phyloP scores from a whole-genome alignment of 2,888 invertebrate genomes.

The Acanthococcus lagerstroemiae region DNA sequence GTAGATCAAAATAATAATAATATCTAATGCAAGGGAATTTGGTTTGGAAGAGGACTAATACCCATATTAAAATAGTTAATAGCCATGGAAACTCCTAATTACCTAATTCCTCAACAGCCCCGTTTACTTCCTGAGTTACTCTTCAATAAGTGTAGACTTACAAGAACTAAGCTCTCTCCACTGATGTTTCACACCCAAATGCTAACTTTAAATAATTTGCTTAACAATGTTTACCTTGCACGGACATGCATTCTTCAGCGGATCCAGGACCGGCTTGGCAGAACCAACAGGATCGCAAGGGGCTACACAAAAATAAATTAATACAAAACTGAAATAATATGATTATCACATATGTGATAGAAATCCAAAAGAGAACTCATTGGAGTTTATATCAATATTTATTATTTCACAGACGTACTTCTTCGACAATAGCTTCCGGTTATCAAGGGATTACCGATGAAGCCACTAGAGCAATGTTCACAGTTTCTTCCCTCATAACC shows the following conservation, averaged over 20 bases:
- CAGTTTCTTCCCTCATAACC: constrained; percentile 71
- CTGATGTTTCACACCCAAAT: too few species aligned
- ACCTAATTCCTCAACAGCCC: too few species aligned
- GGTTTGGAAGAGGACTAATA: too few species aligned
- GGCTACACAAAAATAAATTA: constrained; percentile 37
- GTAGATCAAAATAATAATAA: too few species aligned
- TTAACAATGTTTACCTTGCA: constrained; percentile 74
- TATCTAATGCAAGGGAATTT: too few species aligned
- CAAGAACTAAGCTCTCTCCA: too few species aligned
- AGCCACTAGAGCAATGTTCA: constrained; percentile 66
- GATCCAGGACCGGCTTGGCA: constrained; percentile 45
- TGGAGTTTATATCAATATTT: background rate
- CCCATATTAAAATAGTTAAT: too few species aligned
- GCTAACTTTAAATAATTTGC: too few species aligned
- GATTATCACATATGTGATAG: background rate
- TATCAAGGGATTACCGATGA: constrained; percentile 66
- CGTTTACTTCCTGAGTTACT: too few species aligned
- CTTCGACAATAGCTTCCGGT: constrained; percentile 64
- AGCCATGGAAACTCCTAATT: too few species aligned
- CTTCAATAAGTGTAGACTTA: too few species aligned
- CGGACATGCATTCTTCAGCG: constrained; percentile 50
- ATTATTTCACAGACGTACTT: constrained; percentile 37
- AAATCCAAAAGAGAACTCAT: background rate
- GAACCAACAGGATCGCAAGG: constrained; percentile 71
- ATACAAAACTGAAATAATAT: background rate